Conservation (phyloP, 2,888 invertebrate genomes). For the Trichacis sp. region DNA sequence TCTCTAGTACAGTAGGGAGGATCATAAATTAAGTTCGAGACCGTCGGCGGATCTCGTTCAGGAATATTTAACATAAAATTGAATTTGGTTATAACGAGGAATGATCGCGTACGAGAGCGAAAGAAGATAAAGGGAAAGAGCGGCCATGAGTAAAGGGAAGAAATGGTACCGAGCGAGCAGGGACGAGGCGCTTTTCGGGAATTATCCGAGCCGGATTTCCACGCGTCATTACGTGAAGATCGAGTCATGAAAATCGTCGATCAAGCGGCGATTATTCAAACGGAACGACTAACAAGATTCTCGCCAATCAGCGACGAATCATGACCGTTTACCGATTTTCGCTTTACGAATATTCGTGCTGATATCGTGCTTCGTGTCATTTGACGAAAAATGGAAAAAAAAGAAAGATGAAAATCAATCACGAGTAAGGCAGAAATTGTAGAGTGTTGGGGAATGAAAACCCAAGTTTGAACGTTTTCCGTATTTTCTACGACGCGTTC, state of each 20-base stretch:
- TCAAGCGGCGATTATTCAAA: conserved; percentile 65
- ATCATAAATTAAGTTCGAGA: conserved; percentile 58
- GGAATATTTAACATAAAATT: conserved; percentile 65
- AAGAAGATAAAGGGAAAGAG: conserved; percentile 37
- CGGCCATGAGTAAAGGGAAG: conserved; percentile 29
- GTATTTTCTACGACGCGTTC: conserved; percentile 1
- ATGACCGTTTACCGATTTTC: no score
- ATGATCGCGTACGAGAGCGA: conserved; percentile 47
- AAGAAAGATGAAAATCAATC: no score
- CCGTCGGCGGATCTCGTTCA: conserved; percentile 53
- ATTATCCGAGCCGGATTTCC: conserved; percentile 55
- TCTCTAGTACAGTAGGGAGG: conserved; percentile 46
- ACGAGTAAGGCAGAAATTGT: no score
- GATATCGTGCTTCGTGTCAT: no score
- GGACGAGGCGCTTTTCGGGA: conserved; percentile 43
- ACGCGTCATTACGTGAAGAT: conserved; percentile 65
- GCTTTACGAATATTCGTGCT: no score
- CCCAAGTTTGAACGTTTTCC: no score
- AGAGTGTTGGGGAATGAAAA: conserved; percentile 1
- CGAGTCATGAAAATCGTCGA: conserved; percentile 65
- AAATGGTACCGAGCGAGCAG: conserved; percentile 23
- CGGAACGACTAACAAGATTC: conserved; percentile 66
- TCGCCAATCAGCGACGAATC: conserved; percentile 57
- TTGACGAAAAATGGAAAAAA: no score
- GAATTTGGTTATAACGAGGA: conserved; percentile 64